phyloP scores from a whole-genome alignment of 2,113 vertebrate genomes.

The Amphilophus citrinellus region DNA sequence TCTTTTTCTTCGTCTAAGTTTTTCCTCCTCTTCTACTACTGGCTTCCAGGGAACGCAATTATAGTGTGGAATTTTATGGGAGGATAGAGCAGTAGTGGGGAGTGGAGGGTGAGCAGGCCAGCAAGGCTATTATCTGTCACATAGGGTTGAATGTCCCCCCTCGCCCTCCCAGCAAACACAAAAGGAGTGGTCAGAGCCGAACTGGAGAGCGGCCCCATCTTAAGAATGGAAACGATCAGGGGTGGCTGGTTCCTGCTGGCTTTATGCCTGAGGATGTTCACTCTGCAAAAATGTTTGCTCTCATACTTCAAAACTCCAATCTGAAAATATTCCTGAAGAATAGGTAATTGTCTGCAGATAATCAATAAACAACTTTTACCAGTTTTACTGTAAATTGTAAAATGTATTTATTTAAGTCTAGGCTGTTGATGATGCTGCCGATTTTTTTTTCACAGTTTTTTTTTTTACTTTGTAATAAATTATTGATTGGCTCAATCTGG shows the following conservation, averaged over 20 bases:
- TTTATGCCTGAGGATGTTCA: conserved; percentile 46
- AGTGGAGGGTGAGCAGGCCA: conserved; percentile 56
- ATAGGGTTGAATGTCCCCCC: conserved; percentile 73
- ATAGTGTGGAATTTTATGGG: conserved; percentile 74
- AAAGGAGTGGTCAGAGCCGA: conserved; percentile 75
- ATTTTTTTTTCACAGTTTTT: background rate
- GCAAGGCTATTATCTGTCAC: conserved; percentile 78
- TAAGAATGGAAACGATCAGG: conserved; percentile 66
- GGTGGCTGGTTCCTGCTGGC: conserved; percentile 40
- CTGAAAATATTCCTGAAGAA: background rate
- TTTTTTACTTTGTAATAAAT: conserved; percentile 1
- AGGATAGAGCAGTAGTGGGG: conserved; percentile 47
- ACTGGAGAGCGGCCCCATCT: conserved; percentile 69
- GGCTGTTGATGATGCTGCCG: background rate
- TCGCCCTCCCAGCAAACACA: conserved; percentile 57
- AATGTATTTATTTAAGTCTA: background rate
- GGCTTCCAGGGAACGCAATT: conserved; percentile 76
- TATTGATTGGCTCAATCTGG: background rate
- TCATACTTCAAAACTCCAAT: conserved; percentile 20
- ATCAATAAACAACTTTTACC: background rate
- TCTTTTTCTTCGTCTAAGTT: conserved; percentile 63
- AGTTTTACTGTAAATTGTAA: background rate
- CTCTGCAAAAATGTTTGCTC: conserved; percentile 27
- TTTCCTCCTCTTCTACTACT: conserved; percentile 68
- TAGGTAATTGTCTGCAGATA: background rate